Percentiles rank a stretch among this genome's conserved stretches.
These are phyloP conservation scores for Axinella damicornis DNA, from an alignment of 37 sponge, comb jelly and placozoan species.

Conservation along the genomic window DNA sequence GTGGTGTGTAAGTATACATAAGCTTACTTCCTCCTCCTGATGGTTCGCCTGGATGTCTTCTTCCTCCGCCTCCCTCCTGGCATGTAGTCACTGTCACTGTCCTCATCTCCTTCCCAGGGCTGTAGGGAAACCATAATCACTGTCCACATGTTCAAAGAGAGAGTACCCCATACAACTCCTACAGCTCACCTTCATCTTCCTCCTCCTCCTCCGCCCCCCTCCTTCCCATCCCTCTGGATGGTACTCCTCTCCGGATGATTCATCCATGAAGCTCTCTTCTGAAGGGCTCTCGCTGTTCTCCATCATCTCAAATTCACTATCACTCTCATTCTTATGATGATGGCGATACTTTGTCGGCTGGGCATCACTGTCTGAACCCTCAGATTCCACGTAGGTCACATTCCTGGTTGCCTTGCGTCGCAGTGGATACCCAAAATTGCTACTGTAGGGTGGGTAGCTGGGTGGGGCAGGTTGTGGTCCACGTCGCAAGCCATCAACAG, in stretches of 20 bases:
- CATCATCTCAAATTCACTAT: constrained; percentile 57
- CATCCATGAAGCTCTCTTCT: constrained; percentile 10
- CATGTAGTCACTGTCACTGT: constrained; percentile 60
- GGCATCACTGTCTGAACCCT: constrained; percentile 9
- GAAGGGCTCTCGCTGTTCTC: constrained; percentile 7
- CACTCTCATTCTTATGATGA: constrained; percentile 6
- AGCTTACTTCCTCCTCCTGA: constrained; percentile 20
- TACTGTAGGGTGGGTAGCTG: too few species aligned
- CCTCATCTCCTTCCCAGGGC: neutral
- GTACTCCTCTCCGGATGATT: neutral
- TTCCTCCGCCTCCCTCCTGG: constrained; percentile 34
- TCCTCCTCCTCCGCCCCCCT: neutral
- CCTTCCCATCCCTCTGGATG: neutral
- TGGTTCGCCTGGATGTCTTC: constrained; percentile 11
- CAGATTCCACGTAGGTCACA: constrained; percentile 12
- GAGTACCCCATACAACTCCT: too few species aligned
- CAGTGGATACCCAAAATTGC: neutral
- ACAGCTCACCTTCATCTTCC: neutral
- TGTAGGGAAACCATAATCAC: too few species aligned
- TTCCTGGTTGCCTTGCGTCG: constrained; percentile 16
- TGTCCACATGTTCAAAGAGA: too few species aligned
- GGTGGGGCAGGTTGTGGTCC: too few species aligned
- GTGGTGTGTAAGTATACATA: too few species aligned
- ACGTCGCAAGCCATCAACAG: too few species aligned
- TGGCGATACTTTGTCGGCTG: neutral